Base-by-base conservation (phyloP, 2,113 vertebrate species). In the Castor canadensis region DNA sequence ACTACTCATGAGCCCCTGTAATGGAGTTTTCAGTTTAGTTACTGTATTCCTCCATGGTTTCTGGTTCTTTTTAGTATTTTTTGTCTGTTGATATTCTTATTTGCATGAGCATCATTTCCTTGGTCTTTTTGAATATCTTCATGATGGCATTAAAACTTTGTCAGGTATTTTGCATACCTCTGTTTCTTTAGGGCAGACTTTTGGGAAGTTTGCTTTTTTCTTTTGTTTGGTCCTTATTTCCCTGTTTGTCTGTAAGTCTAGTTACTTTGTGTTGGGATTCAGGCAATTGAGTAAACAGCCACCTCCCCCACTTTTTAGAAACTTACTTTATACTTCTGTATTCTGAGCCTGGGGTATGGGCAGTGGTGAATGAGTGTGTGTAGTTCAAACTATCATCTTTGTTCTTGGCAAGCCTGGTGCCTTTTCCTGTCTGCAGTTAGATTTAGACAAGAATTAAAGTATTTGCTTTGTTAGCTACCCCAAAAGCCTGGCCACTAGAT, bases 161-260 rank as follows among this genome's bases (percentile, higher is more conserved):
- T 72, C 64, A 77, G 24, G 19, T 67, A 67, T 52, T 86, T 82
- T 56, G n/a, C 49, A 69, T 30, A 62, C 6, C 19, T 89, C 32
- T 12, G 7, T 92, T 94, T 64, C 35, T 82, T 87, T 83, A 62
- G 32, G 49, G 13, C 62, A 16, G 17, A 9, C 35, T 77, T 89
- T 60, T 81, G 85, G 66, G 71, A 91, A 20, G n/a, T 89, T 77
- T 85, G 40, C 52, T 89, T 85, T 87, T 43, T 73, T 92, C 22
- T 54, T 88, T 84, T 83, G 56, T 91, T 69, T 47, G 32, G 58
- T 13, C 49, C 2, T 0, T 56, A 20, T 87, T 69, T 86, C 28
- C 24, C 30, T 32, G 28, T 88, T 94, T 80, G 32, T 89, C 47
- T 35, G 26, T 69, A 30, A 79, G 35, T 49, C 58, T 86, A 45